phyloP scores from a whole-genome alignment of 2,888 invertebrate genomes.

The Axea sp. region DNA sequence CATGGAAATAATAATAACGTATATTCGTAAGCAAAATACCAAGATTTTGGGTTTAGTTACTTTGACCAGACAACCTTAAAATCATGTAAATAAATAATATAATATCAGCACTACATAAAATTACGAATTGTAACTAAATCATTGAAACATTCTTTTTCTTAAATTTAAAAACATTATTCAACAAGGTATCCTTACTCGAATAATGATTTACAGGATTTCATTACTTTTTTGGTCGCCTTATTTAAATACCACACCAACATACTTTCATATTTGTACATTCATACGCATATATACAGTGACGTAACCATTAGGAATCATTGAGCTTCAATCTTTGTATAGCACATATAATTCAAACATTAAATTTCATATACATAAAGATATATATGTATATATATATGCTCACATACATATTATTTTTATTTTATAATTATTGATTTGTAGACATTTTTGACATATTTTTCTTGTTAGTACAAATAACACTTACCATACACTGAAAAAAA shows the following conservation, averaged over 20 bases:
- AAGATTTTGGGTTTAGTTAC: too few relatives aligned
- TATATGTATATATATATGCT: slow-evolving; percentile 36
- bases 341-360: slow-evolving; percentile 56
- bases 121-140: slow-evolving; percentile 33
- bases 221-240: slow-evolving; percentile 54
- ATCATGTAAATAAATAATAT: slow-evolving; percentile 51
- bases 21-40: too few relatives aligned
- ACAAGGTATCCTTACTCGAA: slow-evolving; percentile 44
- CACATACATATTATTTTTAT: slow-evolving; percentile 48
- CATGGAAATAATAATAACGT: too few relatives aligned
- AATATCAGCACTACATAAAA: slow-evolving; percentile 36
- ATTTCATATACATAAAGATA: slow-evolving; percentile 30
- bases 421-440: slow-evolving; percentile 51
- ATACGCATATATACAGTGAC: slow-evolving; percentile 58
- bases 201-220: slow-evolving; percentile 49
- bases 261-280: slow-evolving; percentile 49
- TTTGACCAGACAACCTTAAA: slow-evolving; percentile 45
- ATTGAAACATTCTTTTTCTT: slow-evolving; percentile 7
- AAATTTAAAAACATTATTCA: slow-evolving; percentile 32
- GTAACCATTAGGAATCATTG: slow-evolving; percentile 61
- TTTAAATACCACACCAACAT: slow-evolving; percentile 54
- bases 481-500: slow-evolving; percentile 46
- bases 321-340: slow-evolving; percentile 61
- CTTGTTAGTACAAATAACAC: slow-evolving; percentile 47
- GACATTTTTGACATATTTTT: slow-evolving; percentile 44